Conservation (phyloP, 2,113 vertebrate species). For the Athene noctua region DNA sequence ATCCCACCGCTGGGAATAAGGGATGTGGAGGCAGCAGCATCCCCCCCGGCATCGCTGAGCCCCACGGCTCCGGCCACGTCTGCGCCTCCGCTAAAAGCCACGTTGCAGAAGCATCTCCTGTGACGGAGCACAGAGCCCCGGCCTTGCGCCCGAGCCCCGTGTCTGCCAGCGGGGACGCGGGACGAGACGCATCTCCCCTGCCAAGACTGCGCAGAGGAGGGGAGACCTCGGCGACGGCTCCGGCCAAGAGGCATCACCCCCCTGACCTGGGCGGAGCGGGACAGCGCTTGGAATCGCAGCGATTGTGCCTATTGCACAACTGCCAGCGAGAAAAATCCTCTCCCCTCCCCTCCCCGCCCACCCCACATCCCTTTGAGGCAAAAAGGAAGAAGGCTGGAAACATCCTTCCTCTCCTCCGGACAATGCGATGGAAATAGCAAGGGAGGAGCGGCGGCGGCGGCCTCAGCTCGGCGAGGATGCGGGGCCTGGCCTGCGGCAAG, state of each 20-base stretch:
- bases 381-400: constrained; percentile 40
- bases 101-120: neutral
- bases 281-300: neutral
- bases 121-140: fast-evolving
- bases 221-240: neutral
- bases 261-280: neutral
- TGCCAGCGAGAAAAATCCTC: neutral
- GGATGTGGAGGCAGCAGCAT: neutral
- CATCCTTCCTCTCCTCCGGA: constrained; percentile 45
- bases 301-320: neutral
- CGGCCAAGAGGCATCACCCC: neutral
- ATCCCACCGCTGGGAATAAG: fast-evolving
- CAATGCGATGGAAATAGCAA: constrained; percentile 45
- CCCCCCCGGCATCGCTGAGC: neutral
- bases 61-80: neutral
- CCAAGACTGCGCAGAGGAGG: neutral
- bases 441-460: neutral
- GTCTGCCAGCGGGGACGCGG: neutral
- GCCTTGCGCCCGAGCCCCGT: fast-evolving
- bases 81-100: fast-evolving
- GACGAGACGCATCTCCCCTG: neutral
- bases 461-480: neutral
- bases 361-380: constrained; percentile 3
- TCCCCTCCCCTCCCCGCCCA: neutral
- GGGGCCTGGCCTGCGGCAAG: neutral